Evolutionary conservation across 2,113 vertebrate species (phyloP), one percentile per base, ranked within the genome.

Genomic region (Bubo bubo): DNA sequence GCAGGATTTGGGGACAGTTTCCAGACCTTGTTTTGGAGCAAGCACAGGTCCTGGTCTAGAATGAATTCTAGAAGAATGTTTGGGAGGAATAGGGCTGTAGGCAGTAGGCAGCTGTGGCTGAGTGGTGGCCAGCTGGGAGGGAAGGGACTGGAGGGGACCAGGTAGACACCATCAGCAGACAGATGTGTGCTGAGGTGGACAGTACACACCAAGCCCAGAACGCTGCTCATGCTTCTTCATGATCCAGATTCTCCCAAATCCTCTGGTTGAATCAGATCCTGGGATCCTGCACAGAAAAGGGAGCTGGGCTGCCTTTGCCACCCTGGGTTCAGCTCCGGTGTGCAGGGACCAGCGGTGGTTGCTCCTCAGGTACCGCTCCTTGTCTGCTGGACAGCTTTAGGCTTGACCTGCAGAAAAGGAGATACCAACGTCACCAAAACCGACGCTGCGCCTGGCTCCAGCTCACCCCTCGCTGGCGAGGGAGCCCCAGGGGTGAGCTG

Each of bases 371-470:
- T 50, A 41, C 66, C 4, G 27, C 16, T 55, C 49, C 16, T 19
- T 8, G 1, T 55, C 26, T 35, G 19, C 59, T 41, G 35, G 50
- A 39, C 28, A 41, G 56, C 50, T 79, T 79, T 32, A 28, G 47
- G 66, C 58, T 64, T 20, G 52, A 45, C 35, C 39, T 43, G 52
- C 30, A 63, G 49, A 27, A 43, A 53, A 45, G 43, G 52, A 75
- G 35, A 30, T 23, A 62, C 18, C 37, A 64, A 8, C 3, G 1
- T 59, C 76, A 34, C 22, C 12, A 7, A 55, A 68, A 66, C 12
- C 2, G 1, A 15, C 0, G 1, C 22, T 10, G 32, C 30, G 24
- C n/a, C 18, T 0, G 1, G 56, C n/a, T 55, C n/a, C 1, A 1
- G 1, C 28, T 76, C 10, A 4, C 2, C 13, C 11, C 6, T 11